Percentiles rank a stretch among this genome's conserved stretches.
Conservation (phyloP, 2,888 invertebrate genomes). For the Leptinotarsa haldemani region DNA sequence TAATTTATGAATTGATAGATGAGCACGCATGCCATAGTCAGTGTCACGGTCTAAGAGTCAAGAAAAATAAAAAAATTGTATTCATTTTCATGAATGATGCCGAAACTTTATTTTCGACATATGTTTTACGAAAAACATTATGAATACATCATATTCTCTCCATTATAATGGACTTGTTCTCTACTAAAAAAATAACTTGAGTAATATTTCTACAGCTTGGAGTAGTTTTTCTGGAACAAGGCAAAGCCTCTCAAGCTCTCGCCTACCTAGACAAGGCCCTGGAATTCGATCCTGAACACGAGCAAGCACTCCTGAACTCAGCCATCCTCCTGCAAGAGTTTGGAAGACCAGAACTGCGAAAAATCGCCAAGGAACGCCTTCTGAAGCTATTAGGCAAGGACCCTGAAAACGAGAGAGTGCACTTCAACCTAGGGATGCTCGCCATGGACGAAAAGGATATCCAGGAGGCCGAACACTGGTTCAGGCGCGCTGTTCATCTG, state of each 20-base stretch:
- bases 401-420: conserved; percentile 87
- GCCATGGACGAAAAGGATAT: conserved; percentile 95
- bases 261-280: conserved; percentile 94
- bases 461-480: conserved; percentile 87
- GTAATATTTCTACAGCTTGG: conserved; percentile 76
- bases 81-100: too few species aligned
- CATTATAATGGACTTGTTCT: too few species aligned
- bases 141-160: too few species aligned
- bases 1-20: too few species aligned
- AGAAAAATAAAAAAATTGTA: too few species aligned
- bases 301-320: conserved; percentile 93
- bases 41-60: too few species aligned
- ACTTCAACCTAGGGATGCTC: conserved; percentile 94
- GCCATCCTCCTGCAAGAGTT: conserved; percentile 93
- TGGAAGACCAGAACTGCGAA: conserved; percentile 82
- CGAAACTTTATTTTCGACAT: too few species aligned
- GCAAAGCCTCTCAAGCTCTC: conserved; percentile 89
- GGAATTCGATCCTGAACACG: conserved; percentile 92
- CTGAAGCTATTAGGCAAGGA: conserved; percentile 83
- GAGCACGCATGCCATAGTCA: too few species aligned
- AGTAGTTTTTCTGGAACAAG: conserved; percentile 93
- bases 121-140: too few species aligned
- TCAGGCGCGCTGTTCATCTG: conserved; percentile 80
- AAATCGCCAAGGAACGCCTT: conserved; percentile 83
- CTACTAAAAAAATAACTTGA: too few species aligned